phyloP scores from a whole-genome alignment of 1,140 invertebrate species.

The Bombus affinis region DNA sequence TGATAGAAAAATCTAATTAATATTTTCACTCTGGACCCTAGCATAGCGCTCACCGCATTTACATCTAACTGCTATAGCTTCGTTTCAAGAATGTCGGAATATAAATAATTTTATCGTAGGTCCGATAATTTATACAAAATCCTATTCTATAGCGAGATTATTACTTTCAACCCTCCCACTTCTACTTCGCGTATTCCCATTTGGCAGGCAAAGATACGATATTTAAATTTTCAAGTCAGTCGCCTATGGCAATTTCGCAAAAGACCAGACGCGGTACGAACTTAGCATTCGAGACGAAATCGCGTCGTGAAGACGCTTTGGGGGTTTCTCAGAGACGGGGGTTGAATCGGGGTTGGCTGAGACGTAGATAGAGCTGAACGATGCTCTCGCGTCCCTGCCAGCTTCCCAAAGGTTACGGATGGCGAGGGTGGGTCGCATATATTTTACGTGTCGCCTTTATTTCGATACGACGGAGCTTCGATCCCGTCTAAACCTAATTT shows the following conservation, averaged over 20 bases:
- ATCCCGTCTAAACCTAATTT: conserved; percentile 80
- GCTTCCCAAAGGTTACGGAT: conserved; percentile 51
- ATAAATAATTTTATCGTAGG: too few species aligned
- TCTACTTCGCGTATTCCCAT: background rate
- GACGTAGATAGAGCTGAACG: conserved; percentile 17
- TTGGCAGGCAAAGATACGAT: background rate
- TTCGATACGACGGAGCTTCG: conserved; percentile 78
- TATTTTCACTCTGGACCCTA: too few species aligned
- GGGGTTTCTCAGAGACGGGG: conserved; percentile 10
- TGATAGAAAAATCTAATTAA: too few species aligned
- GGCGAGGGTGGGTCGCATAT: conserved; percentile 66
- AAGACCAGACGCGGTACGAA: conserved; percentile 8
- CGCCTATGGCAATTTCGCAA: conserved; percentile 33
- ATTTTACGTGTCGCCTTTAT: conserved; percentile 79
- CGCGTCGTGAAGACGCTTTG: conserved; percentile 42
- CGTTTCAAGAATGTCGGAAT: too few species aligned
- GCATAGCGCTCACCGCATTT: too few species aligned
- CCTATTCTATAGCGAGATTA: background rate
- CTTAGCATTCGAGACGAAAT: conserved; percentile 39
- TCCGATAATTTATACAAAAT: too few species aligned
- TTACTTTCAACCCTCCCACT: background rate
- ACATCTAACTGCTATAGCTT: too few species aligned
- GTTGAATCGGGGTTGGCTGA: background rate
- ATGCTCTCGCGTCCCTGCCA: conserved; percentile 31
- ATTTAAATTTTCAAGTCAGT: background rate